A percentile compares a stretch with the other conserved stretches of the same genome.
Conservation (phyloP, 2,113 vertebrate genomes). For the Austrofundulus limnaeus region DNA sequence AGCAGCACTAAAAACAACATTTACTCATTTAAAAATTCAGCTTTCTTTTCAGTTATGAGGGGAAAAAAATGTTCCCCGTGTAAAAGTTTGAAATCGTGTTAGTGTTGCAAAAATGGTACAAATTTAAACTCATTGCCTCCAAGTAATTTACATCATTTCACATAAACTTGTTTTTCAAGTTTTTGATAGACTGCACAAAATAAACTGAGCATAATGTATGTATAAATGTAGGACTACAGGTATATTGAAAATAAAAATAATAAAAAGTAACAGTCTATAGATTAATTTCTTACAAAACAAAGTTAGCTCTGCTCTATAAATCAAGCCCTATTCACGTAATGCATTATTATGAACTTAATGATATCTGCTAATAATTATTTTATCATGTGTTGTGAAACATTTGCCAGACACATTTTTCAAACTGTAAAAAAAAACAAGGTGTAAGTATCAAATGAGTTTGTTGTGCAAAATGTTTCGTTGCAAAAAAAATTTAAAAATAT, state of each 20-base stretch:
- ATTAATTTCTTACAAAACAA: not conserved
- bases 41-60: not conserved
- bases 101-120: not conserved
- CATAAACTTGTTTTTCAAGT: not conserved
- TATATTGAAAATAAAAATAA: too few relatives aligned
- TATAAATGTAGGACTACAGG: too few relatives aligned
- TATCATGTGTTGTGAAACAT: not conserved
- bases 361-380: not conserved
- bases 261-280: not conserved
- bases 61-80: too few relatives aligned
- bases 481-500: not conserved
- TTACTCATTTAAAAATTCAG: not conserved
- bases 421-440: not conserved
- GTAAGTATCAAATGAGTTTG: not conserved
- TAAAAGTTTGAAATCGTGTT: not conserved
- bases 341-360: too few relatives aligned
- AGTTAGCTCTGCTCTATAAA: not conserved
- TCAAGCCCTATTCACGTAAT: not conserved
- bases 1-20: not conserved
- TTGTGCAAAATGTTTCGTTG: not conserved
- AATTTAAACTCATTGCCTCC: not conserved
- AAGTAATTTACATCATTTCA: not conserved
- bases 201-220: too few relatives aligned
- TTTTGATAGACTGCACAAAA: conserved; percentile 12
- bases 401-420: not conserved